Base-by-base conservation (phyloP, 2,888 invertebrate species). In the Cerceris ruficornis region DNA sequence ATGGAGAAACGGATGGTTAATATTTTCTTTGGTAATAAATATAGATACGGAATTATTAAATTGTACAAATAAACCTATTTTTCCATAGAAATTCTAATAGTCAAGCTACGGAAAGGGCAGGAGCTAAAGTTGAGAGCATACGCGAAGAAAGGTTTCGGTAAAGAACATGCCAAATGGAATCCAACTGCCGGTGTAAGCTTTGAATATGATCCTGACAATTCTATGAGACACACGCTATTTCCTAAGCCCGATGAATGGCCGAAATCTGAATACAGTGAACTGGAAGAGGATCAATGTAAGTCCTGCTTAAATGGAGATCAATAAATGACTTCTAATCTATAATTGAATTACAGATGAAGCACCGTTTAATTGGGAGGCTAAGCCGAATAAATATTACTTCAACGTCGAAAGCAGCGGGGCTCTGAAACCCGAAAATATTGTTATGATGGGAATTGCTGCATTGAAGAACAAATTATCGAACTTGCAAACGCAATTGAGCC, bases 161-260 rank as follows among this genome's bases (percentile, higher is more conserved):
- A 99, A 91, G 99, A 99, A 92, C 99, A 99, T 93, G 99, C 99
- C 0, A 99, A 99, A 93, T 99, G 99, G 99, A 99, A 99, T 93
- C 99, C 99, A 4, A 99, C 99, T 0, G 98, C 98, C 64, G 99
- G 99, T 57, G 99, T 99, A 0, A 97, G 97, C 66, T 99, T 99
- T 93, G 99, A 99, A 93, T 99, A 99, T 93, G 99, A 99, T 93
- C 99, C 99, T 0, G 99, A 99, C 91, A 99, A 99, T 93, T 94
- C 97, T 0, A 97, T 99, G 95, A 94, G 98, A 54, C 99, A 99
- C 90, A 99, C 99, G 2, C 93, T 98, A 49, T 98, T 94, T 88
- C 98, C 99, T 0, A 98, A 98, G 91, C 98, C 99, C 4, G 98
- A 99, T 89, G 99, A 99, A 93, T 99, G 99, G 99, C 99, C 99